phyloP scores from a whole-genome alignment of 2,113 vertebrate species.

The Petrocephalus zakoni region DNA sequence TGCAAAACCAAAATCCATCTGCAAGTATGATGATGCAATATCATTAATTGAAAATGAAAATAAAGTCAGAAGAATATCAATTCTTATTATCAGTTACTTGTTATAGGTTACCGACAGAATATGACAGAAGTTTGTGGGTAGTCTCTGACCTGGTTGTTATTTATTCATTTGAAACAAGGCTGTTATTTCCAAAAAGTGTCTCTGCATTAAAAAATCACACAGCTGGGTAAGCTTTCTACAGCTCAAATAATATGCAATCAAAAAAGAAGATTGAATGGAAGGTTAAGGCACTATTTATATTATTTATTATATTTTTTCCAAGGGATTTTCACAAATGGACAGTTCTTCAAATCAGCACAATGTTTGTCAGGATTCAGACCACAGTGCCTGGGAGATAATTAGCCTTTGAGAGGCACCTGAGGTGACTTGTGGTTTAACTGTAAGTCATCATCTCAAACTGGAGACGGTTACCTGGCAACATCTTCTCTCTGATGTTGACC shows the following conservation, averaged over 20 bases:
- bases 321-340: neutral
- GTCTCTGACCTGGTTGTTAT: neutral
- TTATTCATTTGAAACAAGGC: neutral
- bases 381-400: neutral
- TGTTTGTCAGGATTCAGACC: neutral
- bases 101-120: neutral
- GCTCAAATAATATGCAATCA: neutral
- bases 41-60: neutral
- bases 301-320: neutral
- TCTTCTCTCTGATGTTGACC: conserved; percentile 8
- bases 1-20: neutral
- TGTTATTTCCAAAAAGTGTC: neutral
- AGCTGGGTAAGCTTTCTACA: neutral
- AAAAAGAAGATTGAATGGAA: neutral
- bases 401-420: conserved; percentile 12
- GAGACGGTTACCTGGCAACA: conserved; percentile 14
- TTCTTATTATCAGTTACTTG: neutral
- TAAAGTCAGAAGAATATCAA: neutral
- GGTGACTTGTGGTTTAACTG: conserved; percentile 6
- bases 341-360: neutral
- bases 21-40: neutral
- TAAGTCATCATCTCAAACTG: conserved; percentile 8
- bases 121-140: neutral
- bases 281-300: neutral
- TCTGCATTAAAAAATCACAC: neutral